Evolutionary conservation across 2,113 vertebrate species (phyloP).

Genomic region (Zosterops borbonicus): DNA sequence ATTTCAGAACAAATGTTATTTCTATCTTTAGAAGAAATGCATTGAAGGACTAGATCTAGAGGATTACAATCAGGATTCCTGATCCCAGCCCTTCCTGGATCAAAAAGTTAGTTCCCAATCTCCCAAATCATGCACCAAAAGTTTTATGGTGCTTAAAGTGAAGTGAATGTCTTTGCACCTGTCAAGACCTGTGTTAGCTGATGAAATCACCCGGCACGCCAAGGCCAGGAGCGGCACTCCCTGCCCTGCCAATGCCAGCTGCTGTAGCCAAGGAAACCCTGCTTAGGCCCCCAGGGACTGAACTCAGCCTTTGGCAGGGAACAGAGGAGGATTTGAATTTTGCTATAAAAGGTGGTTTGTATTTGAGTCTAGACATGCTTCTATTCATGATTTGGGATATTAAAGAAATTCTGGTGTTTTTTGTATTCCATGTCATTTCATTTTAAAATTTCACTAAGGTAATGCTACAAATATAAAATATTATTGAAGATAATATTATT

Average conservation of each 20-base stretch:
- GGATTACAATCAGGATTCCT: not conserved
- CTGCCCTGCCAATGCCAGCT: not conserved
- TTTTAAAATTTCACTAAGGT: not conserved
- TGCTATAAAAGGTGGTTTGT: not conserved
- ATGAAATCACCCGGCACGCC: not conserved
- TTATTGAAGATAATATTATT: not conserved
- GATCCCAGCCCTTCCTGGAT: not conserved
- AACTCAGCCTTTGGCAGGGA: not conserved
- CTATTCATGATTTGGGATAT: not conserved
- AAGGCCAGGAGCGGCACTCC: not conserved
- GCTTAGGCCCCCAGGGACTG: not conserved
- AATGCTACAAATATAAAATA: not conserved
- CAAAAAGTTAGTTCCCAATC: not conserved
- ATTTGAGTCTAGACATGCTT: slow-evolving; percentile 19
- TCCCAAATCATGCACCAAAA: not conserved
- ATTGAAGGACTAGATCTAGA: not conserved
- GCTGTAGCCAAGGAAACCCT: not conserved
- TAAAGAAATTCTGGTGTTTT: not conserved
- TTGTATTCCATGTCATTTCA: not conserved
- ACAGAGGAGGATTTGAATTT: not conserved
- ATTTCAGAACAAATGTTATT: not conserved
- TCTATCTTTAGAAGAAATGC: not conserved
- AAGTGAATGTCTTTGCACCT: not conserved
- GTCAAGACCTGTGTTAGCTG: not conserved
- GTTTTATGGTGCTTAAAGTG: not conserved